A percentile compares a stretch with the other conserved stretches of the same genome.
Conservation (phyloP, 2,797 vertebrate genomes). For the Lithobates sylvaticus region DNA sequence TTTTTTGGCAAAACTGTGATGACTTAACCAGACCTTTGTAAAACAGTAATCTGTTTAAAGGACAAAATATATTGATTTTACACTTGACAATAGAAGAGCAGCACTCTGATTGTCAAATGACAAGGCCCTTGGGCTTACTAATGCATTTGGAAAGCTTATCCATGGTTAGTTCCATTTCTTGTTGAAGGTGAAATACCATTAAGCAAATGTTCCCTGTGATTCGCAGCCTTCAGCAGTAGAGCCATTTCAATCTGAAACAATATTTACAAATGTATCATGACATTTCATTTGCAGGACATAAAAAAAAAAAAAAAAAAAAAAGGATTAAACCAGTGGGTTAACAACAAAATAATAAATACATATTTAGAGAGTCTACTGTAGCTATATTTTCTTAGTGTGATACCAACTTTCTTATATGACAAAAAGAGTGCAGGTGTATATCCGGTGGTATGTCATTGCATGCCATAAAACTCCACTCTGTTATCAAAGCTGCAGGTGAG, state of each 20-base stretch:
- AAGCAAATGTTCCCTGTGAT: background rate
- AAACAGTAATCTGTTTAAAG: slow-evolving; percentile 27
- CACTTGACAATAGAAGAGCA: slow-evolving; percentile 7
- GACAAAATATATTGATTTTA: slow-evolving; percentile 34
- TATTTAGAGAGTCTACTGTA: slow-evolving; percentile 1
- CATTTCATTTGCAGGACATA: slow-evolving; percentile 48
- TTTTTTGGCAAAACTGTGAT: slow-evolving; percentile 6
- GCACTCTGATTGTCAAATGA: slow-evolving; percentile 29
- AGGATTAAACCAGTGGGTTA: background rate
- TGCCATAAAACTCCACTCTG: background rate
- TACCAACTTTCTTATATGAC: background rate
- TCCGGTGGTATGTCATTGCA: slow-evolving; percentile 7
- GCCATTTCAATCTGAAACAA: slow-evolving; percentile 32
- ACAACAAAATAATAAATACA: slow-evolving; percentile 48
- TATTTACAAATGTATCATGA: slow-evolving; percentile 65
- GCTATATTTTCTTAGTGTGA: background rate
- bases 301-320: background rate
- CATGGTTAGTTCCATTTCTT: slow-evolving; percentile 17
- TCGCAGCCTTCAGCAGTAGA: background rate
- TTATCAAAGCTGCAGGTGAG: background rate
- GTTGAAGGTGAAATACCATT: slow-evolving; percentile 17
- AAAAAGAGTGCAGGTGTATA: background rate
- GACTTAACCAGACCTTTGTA: slow-evolving; percentile 7
- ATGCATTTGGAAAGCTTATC: slow-evolving; percentile 27
- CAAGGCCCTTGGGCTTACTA: slow-evolving; percentile 27